phyloP scores from a whole-genome alignment of 1,140 invertebrate genomes.

The Nephotettix cincticeps region DNA sequence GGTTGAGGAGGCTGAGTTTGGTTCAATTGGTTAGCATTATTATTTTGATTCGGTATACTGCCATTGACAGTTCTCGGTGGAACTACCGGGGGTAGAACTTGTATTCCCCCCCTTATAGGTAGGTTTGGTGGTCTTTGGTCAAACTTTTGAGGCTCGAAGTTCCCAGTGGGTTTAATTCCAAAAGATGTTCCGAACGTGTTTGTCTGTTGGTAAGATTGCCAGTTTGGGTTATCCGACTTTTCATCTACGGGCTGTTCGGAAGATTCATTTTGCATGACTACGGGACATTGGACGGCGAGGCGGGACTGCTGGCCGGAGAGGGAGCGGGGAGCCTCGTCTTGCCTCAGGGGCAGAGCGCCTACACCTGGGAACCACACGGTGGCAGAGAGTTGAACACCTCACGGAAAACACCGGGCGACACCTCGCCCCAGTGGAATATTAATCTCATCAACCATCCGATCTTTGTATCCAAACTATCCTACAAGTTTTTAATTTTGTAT shows the following conservation, averaged over 20 bases:
- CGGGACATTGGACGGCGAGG: slow-evolving; percentile 31
- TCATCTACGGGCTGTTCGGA: neutral
- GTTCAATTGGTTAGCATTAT: neutral
- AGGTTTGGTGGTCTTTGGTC: slow-evolving; percentile 17
- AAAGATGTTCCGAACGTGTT: slow-evolving; percentile 26
- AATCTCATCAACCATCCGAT: too few species aligned
- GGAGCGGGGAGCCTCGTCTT: slow-evolving; percentile 33
- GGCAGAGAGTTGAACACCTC: slow-evolving; percentile 14
- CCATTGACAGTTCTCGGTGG: slow-evolving; percentile 29
- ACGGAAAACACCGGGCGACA: neutral
- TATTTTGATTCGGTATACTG: neutral
- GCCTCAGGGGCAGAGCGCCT: slow-evolving; percentile 41
- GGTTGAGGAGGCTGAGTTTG: neutral
- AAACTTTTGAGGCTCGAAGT: slow-evolving; percentile 9
- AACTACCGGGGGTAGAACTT: slow-evolving; percentile 36
- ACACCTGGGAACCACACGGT: slow-evolving; percentile 43
- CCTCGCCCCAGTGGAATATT: too few species aligned
- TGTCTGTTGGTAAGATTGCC: slow-evolving; percentile 34
- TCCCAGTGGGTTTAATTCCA: slow-evolving; percentile 3
- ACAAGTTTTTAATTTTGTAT: too few species aligned
- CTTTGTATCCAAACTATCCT: neutral
- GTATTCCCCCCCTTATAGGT: slow-evolving; percentile 32
- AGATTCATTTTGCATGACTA: slow-evolving; percentile 29
- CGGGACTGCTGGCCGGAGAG: slow-evolving; percentile 32
- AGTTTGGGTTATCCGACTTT: slow-evolving; percentile 1